These are phyloP conservation scores for Cryptophagus acutangulus DNA, from an alignment of 2,888 invertebrate genomes.

Conservation along the genomic window DNA sequence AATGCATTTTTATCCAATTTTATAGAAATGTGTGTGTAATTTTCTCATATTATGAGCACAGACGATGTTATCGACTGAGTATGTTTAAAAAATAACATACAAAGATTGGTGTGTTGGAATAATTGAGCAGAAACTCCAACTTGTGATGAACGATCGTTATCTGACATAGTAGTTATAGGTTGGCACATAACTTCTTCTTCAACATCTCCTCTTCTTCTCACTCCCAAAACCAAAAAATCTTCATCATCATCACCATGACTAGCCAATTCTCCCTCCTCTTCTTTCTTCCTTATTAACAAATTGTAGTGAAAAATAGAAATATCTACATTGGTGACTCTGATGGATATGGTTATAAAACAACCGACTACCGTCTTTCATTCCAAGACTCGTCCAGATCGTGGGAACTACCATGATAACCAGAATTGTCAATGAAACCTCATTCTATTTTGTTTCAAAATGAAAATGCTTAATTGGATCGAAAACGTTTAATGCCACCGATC, in stretches of 20 bases:
- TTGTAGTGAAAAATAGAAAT: conserved; percentile 26
- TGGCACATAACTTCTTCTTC: conserved; percentile 10
- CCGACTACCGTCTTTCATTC: conserved; percentile 28
- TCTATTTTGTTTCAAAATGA: too few species aligned
- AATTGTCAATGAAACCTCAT: conserved; percentile 12
- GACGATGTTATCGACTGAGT: conserved; percentile 16
- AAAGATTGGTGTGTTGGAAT: conserved; percentile 12
- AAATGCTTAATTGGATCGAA: too few species aligned
- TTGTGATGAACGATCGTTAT: conserved; percentile 15
- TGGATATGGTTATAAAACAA: conserved; percentile 30
- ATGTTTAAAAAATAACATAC: conserved; percentile 15
- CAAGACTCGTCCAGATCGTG: conserved; percentile 18
- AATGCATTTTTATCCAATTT: conserved; percentile 11
- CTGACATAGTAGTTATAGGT: conserved; percentile 17
- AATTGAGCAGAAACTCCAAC: conserved; percentile 10
- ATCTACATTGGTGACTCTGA: conserved; percentile 25
- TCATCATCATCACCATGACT: conserved; percentile 17
- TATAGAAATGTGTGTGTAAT: conserved; percentile 12
- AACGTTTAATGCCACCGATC: too few species aligned
- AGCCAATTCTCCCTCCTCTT: conserved; percentile 13
- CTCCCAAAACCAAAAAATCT: too few species aligned
- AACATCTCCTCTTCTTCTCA: conserved; percentile 5
- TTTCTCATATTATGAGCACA: conserved; percentile 15
- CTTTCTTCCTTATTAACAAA: too few species aligned
- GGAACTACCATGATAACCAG: conserved; percentile 23